Base-by-base conservation (phyloP, 2,113 vertebrate species). In the Catharus bicknelli region DNA sequence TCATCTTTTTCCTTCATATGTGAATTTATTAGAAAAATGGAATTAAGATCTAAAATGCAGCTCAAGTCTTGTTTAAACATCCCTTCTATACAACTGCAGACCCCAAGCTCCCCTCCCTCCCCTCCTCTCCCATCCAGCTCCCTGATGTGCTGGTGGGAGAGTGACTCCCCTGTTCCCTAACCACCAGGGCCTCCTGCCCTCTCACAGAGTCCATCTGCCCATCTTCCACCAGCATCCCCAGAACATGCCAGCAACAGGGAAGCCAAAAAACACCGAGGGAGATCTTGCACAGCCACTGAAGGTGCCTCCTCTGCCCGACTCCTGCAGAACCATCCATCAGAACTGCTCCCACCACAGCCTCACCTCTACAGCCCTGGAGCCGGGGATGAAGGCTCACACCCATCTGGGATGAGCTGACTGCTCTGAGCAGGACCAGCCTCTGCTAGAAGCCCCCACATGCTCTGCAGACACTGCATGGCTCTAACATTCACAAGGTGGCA, bases 321-420 rank as follows among this genome's bases (percentile, higher is more conserved):
- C 47, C 83, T 55, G 54, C 64, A 70, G 51, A 4, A 20, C 18
- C 53, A 50, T 8, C 57, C 74, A 8, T 7, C 38, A 75, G 86
- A n/a, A 20, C 0, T 27, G 69, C 55, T 91, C 50, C 64, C 50
- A 64, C 23, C 2, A 3, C 63, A 83, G 63, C 77, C 40, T 63
- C 7, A 27, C 5, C 54, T 32, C 64, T 0, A 1, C 7, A n/a
- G 36, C 1, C 7, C 66, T 1, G 7, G 27, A 18, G 38, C 34
- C 1, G 5, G 51, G 50, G 20, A 47, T 0, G 2, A 38, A 36
- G 21, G 4, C 43, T 59, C 2, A 1, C 55, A 48, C 10, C 36
- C 5, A 0, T 4, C 11, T 2, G 55, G 47, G 66, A 87, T 42
- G 34, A 38, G 48, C 11, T 34, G 53, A 19, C 19, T 27, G 30